Base-by-base conservation (phyloP, 1,140 invertebrate species). In the Hyposmocoma kahamanoa region DNA sequence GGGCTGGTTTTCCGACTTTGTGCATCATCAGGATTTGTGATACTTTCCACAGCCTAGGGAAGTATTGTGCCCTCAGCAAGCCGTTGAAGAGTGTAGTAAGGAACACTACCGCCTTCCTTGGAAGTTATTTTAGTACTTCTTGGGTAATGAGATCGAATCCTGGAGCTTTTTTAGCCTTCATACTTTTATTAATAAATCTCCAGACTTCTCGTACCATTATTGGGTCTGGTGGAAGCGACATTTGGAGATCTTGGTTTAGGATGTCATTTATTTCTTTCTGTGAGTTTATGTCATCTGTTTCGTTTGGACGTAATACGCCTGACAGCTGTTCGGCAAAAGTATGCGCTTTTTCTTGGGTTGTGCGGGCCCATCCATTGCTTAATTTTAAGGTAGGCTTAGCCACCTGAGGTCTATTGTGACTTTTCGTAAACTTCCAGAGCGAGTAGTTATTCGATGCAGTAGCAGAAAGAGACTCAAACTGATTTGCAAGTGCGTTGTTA, bases 401-500 rank as follows among this genome's bases (percentile, higher is more conserved):
- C 22, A 21, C 38, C 15, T 21, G 18, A 8, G 38, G 38, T 21
- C 38, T 41, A n/a, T 41, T 22, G 10, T 21, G 22, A 11, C 9
- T 22, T 3, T 41, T 41, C 1, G 38, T 41, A 41, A 41, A 41
- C 22, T 41, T 41, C 38, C 38, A 41, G 10, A 41, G 19, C 1
- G 38, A 41, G 38, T 41, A 41, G 19, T 41, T 41, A 10, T 18
- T 41, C 1, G 38, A 41, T n/a, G 38, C 38, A 21, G 38, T 41
- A 9, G 38, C 38, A 41, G 38, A 13, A 2, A 41, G 19, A 13
- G 38, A 41, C 9, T 41, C 18, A 3, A 41, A 11, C 15, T 41
- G 20, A 10, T 6, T 11, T 21, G 20, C 19, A 5, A 41, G 38
- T 2, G 19, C 22, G 19, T 41, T 34, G 11, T 46, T 17, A 9